These are phyloP conservation scores for Drymonia ruficornis DNA, from an alignment of 2,888 invertebrate genomes.

Conservation along the genomic window DNA sequence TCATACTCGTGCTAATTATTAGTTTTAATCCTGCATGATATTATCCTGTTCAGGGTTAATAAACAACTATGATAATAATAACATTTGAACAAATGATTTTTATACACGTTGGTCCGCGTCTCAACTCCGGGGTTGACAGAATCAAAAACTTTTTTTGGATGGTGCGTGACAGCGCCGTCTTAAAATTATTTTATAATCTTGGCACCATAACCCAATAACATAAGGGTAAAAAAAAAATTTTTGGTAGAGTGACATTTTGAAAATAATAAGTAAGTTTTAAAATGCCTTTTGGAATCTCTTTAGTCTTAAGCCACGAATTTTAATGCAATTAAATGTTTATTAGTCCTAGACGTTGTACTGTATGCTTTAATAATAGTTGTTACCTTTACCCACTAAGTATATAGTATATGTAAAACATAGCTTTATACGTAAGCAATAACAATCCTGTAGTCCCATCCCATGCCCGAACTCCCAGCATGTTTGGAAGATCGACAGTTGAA, in stretches of 20 bases:
- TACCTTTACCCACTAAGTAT: conserved; percentile 52
- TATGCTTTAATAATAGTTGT: conserved; percentile 61
- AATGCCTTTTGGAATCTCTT: too few relatives aligned
- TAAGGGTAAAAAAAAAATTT: too few relatives aligned
- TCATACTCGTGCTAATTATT: conserved; percentile 25
- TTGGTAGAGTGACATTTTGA: too few relatives aligned
- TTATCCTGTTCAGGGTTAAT: conserved; percentile 6
- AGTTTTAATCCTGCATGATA: conserved; percentile 13
- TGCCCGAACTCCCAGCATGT: conserved; percentile 69
- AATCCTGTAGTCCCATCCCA: conserved; percentile 53
- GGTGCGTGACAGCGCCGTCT: too few relatives aligned
- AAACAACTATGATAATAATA: conserved; percentile 1
- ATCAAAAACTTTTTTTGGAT: too few relatives aligned
- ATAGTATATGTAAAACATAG: conserved; percentile 23
- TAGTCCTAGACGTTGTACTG: conserved; percentile 11
- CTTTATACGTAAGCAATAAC: conserved; percentile 49
- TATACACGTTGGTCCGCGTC: too few relatives aligned
- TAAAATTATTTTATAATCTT: too few relatives aligned
- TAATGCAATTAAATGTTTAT: conserved; percentile 12
- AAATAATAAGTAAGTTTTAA: too few relatives aligned
- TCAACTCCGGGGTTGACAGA: too few relatives aligned
- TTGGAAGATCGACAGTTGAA: conserved; percentile 73
- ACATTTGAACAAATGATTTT: too few relatives aligned
- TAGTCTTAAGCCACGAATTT: conserved; percentile 2
- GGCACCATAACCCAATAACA: too few relatives aligned